Evolutionary conservation across 1,140 invertebrate genomes (phyloP), one percentile per base, ranked within the genome.

Genomic region (Akabosia matsudoensis): DNA sequence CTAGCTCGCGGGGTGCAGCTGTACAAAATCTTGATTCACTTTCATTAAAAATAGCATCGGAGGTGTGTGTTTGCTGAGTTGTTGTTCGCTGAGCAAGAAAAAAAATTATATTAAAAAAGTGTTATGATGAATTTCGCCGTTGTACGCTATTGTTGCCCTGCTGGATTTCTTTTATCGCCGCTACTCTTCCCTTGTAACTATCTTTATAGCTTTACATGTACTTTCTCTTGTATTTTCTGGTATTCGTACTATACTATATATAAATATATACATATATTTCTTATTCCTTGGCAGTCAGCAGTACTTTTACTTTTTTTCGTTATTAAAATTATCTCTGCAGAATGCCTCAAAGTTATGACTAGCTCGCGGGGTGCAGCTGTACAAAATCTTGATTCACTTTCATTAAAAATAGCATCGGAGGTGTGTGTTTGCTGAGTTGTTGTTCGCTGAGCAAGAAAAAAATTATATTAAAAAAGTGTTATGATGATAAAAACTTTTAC

Each of bases 361-460:
- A 61, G 24, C 24, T 61, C 54, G 7, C 24, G 54, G 13, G 24
- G 54, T 22, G 14, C 54, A 61, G 54, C 24, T 61, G 54, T 61
- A 61, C 24, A 14, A 61, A 61, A 61, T 14, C 54, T 61, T 61
- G n/a, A 61, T 61, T 61, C 24, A 61, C 24, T 61, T 24, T 61
- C 54, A 61, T 30, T 31, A 67, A 67, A 67, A 67, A 31, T 67
- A 67, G 61, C 61, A 67, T 67, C 61, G 30, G 61, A 67, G 61
- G 61, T 67, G 61, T n/a, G n/a, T 67, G 61, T 67, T 67, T 67
- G 24, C 61, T 7, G 37, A 67, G 30, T 67, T 67, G 24, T 30
- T 30, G 24, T 10, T 31, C 31, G 24, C 24, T n/a, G n/a, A n/a
- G n/a, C n/a, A n/a, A n/a, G n/a, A n/a, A n/a, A n/a, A n/a, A n/a